Evolutionary conservation across 1,140 invertebrate genomes (phyloP), one percentile per base, ranked within the genome.

Genomic region (Sminthurides bifidus): DNA sequence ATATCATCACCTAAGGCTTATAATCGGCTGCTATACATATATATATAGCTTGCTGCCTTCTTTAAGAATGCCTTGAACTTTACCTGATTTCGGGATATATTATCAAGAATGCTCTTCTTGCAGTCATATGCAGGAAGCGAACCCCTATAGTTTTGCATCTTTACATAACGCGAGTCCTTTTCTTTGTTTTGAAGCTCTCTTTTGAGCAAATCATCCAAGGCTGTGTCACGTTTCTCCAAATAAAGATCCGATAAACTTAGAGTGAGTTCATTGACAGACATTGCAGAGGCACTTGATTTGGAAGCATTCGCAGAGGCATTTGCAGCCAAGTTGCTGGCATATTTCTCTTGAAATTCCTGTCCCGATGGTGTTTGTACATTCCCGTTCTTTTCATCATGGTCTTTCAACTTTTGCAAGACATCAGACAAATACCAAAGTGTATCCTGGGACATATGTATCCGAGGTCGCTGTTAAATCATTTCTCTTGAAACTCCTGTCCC

Each of bases 71-170:
- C 33, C 23, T 41, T 41, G 15, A 41, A 8, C 5, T 17, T 60
- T 19, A 56, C 56, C 46, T 61, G 70, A 61, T 71, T 69, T 14
- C 64, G 50, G 23, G 54, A 55, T 15, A 73, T 56, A 2, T 63
- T 26, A 21, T 66, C 38, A 3, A 72, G 23, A 26, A 73, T 67
- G 45, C 67, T 62, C 26, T 66, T 46, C 31, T 55, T 62, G 52
- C 65, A 69, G 2, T 63, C 49, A 51, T 58, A 68, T 5, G 68
- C 56, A 17, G 71, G 71, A n/a, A 73, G 45, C 41, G 66, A 68
- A 52, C 60, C 48, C 38, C 70, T 46, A 33, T 65, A 63, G 19
- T 64, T 52, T 31, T 64, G 46, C 66, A 71, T 68, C 29, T 65
- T 54, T 45, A 60, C 50, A 58, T 66, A 70, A 3, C 38, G 35